Base-by-base conservation (phyloP, 2,797 vertebrate species). In the Acipenser ruthenus region DNA sequence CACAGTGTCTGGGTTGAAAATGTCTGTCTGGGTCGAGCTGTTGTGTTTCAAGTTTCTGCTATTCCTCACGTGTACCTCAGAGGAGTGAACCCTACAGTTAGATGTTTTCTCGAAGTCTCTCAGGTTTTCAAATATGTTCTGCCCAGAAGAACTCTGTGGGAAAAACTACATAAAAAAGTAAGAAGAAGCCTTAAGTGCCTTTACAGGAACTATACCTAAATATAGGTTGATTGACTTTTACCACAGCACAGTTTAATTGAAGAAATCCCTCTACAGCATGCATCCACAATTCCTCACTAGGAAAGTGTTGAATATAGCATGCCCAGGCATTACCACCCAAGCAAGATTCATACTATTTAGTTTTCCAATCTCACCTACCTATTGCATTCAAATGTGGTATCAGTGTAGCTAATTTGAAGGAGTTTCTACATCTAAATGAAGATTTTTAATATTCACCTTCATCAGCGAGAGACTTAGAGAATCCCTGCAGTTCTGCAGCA, bases 121-220 rank as follows among this genome's bases (percentile, higher is more conserved):
- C 71, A 90, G 77, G 70, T 88, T 91, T 78, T 98, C 96, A 70
- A 90, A 93, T 75, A 97, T 90, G 80, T 92, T 97, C 75, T 95
- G 94, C 66, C 95, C 95, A 0, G 94, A 97, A 52, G 87, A 89
- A 77, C 92, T 94, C 78, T 94, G 95, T 66, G 95, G 94, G 68
- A 96, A 90, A 70, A 97, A 90, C 95, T 98, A 71, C 10, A 13
- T 47, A 37, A 18, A 18, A 1, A 12, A 52, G 8, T 15, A 63
- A 70, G 1, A 10, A n/a, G 53, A 6, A 9, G 15, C 55, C 7
- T 58, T 58, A 8, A 10, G 8, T 58, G 15, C 15, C 11, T 37
- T 37, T 37, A 37, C 23, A 50, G 47, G 47, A 63, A 48, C 2
- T 47, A 48, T 8, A 11, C 49, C 60, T 47, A 18, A 13, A 13